phyloP scores from a whole-genome alignment of 2,888 invertebrate species.

The Siphonodentalium dalli region DNA sequence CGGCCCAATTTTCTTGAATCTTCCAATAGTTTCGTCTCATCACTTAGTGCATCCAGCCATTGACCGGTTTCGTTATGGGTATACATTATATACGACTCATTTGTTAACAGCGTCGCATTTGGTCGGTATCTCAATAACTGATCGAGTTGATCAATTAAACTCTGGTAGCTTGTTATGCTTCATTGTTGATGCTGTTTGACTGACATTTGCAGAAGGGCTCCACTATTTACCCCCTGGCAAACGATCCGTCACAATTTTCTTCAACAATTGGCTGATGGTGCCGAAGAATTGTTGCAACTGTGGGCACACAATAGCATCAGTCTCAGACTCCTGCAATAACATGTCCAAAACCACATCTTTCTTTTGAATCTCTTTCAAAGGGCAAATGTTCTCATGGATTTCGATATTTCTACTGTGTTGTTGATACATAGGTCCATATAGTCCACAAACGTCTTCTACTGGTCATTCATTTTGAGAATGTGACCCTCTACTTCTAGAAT shows the following conservation, averaged over 20 bases:
- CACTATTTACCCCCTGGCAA: slow-evolving; percentile 20
- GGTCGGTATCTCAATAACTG: slow-evolving; percentile 22
- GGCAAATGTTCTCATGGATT: slow-evolving; percentile 14
- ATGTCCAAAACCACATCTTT: slow-evolving; percentile 5
- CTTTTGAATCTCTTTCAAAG: slow-evolving; percentile 2
- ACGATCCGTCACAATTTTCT: slow-evolving; percentile 23
- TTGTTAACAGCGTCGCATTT: slow-evolving; percentile 25
- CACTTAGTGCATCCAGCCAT: slow-evolving; percentile 15
- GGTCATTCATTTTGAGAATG: slow-evolving; percentile 22
- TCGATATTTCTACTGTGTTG: slow-evolving; percentile 7
- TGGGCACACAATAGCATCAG: slow-evolving; percentile 5
- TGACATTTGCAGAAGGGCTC: slow-evolving; percentile 7
- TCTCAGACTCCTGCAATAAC: background rate
- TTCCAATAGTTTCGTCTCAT: slow-evolving; percentile 12
- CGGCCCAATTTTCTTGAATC: slow-evolving; percentile 20
- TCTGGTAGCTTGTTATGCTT: slow-evolving; percentile 31
- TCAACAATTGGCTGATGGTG: slow-evolving; percentile 15
- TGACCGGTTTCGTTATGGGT: slow-evolving; percentile 23
- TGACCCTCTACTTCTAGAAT: slow-evolving; percentile 18
- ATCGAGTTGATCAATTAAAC: slow-evolving; percentile 26
- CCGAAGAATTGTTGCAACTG: slow-evolving; percentile 17
- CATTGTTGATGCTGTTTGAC: slow-evolving; percentile 15
- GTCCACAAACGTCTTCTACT: slow-evolving; percentile 16
- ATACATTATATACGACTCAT: slow-evolving; percentile 26
- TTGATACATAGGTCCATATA: slow-evolving; percentile 16